Evolutionary conservation across 2,888 invertebrate species (phyloP).

Genomic region (Margaritifera margaritifera): DNA sequence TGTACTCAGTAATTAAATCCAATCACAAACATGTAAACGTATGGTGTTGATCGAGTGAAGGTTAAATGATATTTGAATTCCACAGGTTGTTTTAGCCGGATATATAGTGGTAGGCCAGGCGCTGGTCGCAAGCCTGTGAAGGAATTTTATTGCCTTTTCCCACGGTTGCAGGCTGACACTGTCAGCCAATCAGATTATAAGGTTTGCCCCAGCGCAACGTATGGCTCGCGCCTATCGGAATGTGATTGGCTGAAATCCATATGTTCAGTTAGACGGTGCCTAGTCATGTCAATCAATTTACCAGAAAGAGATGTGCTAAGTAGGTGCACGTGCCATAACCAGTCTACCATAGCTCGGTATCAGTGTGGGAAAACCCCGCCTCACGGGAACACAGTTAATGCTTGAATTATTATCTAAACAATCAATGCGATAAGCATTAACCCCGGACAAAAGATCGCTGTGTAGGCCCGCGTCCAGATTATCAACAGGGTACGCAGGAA

Average conservation of each 20-base stretch:
- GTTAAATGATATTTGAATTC: slow-evolving; percentile 21
- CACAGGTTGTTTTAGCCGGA: slow-evolving; percentile 37
- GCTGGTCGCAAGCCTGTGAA: slow-evolving; percentile 59
- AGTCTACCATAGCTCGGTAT: slow-evolving; percentile 50
- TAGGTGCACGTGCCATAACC: slow-evolving; percentile 54
- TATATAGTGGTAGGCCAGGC: slow-evolving; percentile 55
- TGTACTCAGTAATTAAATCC: slow-evolving; percentile 2
- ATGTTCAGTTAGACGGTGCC: slow-evolving; percentile 30
- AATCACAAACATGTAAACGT: neutral
- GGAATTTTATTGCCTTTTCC: slow-evolving; percentile 58
- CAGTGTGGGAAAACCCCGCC: slow-evolving; percentile 68
- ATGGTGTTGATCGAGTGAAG: slow-evolving; percentile 1
- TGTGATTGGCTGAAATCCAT: slow-evolving; percentile 40
- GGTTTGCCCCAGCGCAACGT: slow-evolving; percentile 25
- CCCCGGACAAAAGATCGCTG: slow-evolving; percentile 27
- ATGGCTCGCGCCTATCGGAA: slow-evolving; percentile 34
- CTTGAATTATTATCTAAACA: slow-evolving; percentile 34
- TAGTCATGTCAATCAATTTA: slow-evolving; percentile 52
- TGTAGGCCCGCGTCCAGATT: slow-evolving; percentile 37
- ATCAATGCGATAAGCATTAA: slow-evolving; percentile 31
- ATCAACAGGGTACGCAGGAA: slow-evolving; percentile 29
- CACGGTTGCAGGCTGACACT: slow-evolving; percentile 60
- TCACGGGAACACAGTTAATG: slow-evolving; percentile 4
- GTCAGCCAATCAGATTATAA: slow-evolving; percentile 50
- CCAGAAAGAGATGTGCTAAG: slow-evolving; percentile 46